Evolutionary conservation across 2,113 vertebrate species (phyloP).

Genomic region (Cyanoliseus patagonus): DNA sequence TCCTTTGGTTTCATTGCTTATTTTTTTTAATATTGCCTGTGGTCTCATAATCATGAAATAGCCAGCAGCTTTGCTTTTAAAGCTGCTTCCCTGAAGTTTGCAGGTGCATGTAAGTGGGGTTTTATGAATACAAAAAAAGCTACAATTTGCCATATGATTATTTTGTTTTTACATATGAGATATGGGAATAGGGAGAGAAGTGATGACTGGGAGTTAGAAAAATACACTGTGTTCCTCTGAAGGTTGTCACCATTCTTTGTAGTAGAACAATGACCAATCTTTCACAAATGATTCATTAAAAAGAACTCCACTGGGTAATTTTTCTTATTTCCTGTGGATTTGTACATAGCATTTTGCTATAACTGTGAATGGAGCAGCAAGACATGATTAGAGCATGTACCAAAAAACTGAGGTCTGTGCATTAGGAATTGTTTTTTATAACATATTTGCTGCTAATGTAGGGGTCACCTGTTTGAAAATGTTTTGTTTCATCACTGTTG

Average conservation of each 20-base stretch:
- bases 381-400: background rate
- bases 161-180: background rate
- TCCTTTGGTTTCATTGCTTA: background rate
- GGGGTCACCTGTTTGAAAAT: background rate
- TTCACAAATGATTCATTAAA: background rate
- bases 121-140: background rate
- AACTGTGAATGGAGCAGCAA: background rate
- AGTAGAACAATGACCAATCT: slow-evolving; percentile 3
- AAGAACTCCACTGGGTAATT: background rate
- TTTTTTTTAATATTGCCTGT: background rate
- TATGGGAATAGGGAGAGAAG: background rate
- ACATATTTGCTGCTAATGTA: background rate
- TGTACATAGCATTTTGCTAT: background rate
- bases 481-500: background rate
- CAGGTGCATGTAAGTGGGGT: background rate
- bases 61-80: background rate
- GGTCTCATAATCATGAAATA: background rate
- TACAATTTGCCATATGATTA: background rate
- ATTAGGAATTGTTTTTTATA: background rate
- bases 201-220: background rate
- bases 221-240: background rate
- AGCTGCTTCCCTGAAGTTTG: background rate
- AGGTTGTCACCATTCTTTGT: background rate
- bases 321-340: background rate
- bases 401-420: background rate